Evolutionary conservation across 1,140 invertebrate species (phyloP), one percentile per base, ranked within the genome.

Genomic region (Trichonephila clavipes): DNA sequence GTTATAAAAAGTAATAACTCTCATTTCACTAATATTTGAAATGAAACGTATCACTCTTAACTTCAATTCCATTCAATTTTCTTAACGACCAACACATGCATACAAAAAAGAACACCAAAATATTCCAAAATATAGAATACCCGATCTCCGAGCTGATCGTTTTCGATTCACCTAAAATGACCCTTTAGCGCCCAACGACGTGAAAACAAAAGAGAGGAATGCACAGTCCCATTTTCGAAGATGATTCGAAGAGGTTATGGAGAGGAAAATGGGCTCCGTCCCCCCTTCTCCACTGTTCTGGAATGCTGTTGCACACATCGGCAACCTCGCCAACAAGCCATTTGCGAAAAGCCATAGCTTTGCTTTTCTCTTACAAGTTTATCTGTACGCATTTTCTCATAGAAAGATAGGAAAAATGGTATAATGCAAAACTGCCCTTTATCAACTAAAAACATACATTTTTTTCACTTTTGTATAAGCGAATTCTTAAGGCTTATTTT

Each of bases 211-310:
- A 34, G 72, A 34, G 66, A 28, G 24, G 34, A 77, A 77, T 34
- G 72, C 34, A 18, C 14, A 19, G 18, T 34, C 28, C 72, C 72
- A 77, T 77, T 77, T 34, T 28, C 28, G 72, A 34, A 40, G 72
- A 77, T 18, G 72, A 77, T 77, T 77, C 72, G 28, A 77, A 14
- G 28, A 77, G 28, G 28, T 34, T 77, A 77, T 77, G 72, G 72
- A 77, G 72, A 77, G 72, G 72, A 77, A 77, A 77, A 77, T 77
- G 28, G 24, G 28, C 69, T 40, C 24, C 16, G 6, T 77, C 69
- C 28, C 34, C 12, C 28, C 69, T 77, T 40, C 18, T 28, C 14
- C 69, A 77, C 72, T 40, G 72, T 77, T 77, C 72, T 40, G 72
- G 72, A 77, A 77, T 77, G 72, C 28, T 77, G 28, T 28, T 40